Evolutionary conservation across 1,140 invertebrate species (phyloP), one percentile per base, ranked within the genome.

Genomic region (Cydia splendana): DNA sequence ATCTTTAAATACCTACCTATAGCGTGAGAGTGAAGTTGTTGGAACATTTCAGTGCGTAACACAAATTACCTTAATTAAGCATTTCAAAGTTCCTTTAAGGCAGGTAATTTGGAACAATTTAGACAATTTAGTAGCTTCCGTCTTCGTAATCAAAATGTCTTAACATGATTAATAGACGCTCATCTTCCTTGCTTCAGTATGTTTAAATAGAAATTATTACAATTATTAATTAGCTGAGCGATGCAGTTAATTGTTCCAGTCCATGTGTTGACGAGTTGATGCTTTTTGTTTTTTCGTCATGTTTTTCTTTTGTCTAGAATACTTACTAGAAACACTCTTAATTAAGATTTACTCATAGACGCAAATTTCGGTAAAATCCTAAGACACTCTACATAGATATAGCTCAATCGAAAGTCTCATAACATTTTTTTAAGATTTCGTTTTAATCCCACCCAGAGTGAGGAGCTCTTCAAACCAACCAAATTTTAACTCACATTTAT

Each of bases 81-180:
- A 62, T 42, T 71, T 42, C 34, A 18, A 38, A 18, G 34, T n/a
- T 71, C n/a, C 67, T 71, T 71, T 71, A 4, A 71, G 28, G 18
- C n/a, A 38, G 34, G 15, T 38, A 67, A 71, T 71, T 71, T 71
- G 12, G 34, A 42, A 38, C 30, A 71, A 71, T 71, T 38, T 45
- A 18, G 28, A 24, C 24, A n/a, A n/a, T n/a, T n/a, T n/a, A n/a
- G n/a, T 20, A 42, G 30, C n/a, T 71, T 18, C 30, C 67, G 18
- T 71, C 67, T 38, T 38, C 30, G 5, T 71, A 20, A 34, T 71
- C 67, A 71, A 45, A 42, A 71, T 71, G 38, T 69, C 65, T 30
- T 45, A 71, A 38, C 67, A 20, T 71, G 6, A 38, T 71, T 62
- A 62, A 62, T 24, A 20, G 5, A 20, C 24, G 18, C 24, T 62